Conservation (phyloP, 2,113 vertebrate genomes). For the Anguilla japonica region DNA sequence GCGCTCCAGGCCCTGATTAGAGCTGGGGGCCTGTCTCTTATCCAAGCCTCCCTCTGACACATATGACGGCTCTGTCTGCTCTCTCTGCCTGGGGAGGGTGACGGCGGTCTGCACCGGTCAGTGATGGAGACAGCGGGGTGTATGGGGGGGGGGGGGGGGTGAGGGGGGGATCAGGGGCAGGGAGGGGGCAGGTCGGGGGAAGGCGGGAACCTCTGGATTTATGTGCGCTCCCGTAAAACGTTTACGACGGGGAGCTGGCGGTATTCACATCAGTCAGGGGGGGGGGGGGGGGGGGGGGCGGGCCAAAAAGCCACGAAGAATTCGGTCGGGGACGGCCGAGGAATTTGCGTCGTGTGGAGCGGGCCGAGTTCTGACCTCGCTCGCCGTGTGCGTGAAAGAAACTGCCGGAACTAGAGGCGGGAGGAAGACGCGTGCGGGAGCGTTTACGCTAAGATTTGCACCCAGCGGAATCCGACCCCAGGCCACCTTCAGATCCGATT, state of each 20-base stretch:
- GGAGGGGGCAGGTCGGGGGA: not conserved
- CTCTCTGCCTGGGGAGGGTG: not conserved
- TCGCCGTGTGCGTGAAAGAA: not conserved
- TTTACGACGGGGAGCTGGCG: slow-evolving; percentile 49
- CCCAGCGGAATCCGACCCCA: too few species aligned
- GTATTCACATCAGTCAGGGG: slow-evolving; percentile 39
- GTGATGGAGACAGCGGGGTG: not conserved
- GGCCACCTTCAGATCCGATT: too few species aligned
- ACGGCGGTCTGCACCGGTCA: not conserved
- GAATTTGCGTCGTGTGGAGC: not conserved
- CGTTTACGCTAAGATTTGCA: too few species aligned
- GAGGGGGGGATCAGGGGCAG: slow-evolving; percentile 3
- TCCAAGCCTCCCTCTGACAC: slow-evolving; percentile 1
- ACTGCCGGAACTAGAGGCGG: not conserved
- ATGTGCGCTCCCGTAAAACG: slow-evolving; percentile 45
- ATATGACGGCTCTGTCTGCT: slow-evolving; percentile 3
- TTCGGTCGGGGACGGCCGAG: not conserved
- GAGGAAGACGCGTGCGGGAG: too few species aligned
- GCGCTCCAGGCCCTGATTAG: slow-evolving; percentile 40
- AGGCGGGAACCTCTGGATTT: slow-evolving; percentile 47
- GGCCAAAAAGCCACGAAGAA: not conserved
- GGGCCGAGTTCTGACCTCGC: not conserved
- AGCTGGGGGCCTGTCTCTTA: slow-evolving; percentile 38
- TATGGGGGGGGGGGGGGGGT: slow-evolving; percentile 21
- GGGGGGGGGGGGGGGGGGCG: not conserved